Evolutionary conservation across 2,113 vertebrate genomes (phyloP).

Genomic region (Peromyscus maniculatus): DNA sequence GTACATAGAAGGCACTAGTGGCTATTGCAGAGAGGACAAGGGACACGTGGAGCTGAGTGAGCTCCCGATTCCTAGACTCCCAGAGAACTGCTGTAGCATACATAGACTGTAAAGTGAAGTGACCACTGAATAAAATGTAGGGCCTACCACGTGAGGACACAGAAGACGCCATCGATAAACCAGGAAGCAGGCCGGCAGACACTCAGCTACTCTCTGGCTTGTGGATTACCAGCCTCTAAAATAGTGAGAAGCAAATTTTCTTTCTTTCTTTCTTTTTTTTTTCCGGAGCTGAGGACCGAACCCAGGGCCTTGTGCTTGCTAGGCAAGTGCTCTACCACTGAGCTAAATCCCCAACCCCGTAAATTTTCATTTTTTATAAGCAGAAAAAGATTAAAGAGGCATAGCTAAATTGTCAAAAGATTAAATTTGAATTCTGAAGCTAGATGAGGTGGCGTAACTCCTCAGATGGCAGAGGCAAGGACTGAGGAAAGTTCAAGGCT

Average conservation of each 20-base stretch:
- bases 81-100: background rate
- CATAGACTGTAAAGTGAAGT: background rate
- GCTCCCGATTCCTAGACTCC: too few species aligned
- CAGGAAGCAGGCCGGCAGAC: background rate
- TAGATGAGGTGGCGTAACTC: conserved; percentile 37
- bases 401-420: background rate
- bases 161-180: background rate
- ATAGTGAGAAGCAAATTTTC: background rate
- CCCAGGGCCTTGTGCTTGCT: too few species aligned
- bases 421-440: conserved; percentile 53
- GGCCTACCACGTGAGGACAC: background rate
- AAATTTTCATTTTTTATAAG: background rate
- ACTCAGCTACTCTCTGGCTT: background rate
- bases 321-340: too few species aligned
- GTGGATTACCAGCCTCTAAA: background rate
- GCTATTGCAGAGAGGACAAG: background rate
- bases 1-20: background rate
- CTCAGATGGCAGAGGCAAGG: background rate
- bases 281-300: too few species aligned
- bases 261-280: background rate
- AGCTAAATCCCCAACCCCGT: too few species aligned
- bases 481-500: background rate
- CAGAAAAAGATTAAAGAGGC: background rate
- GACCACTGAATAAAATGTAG: background rate
- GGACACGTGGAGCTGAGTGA: too few species aligned